Conservation (phyloP, 64 coral and sea anemone species). For the Montipora capricornis region DNA sequence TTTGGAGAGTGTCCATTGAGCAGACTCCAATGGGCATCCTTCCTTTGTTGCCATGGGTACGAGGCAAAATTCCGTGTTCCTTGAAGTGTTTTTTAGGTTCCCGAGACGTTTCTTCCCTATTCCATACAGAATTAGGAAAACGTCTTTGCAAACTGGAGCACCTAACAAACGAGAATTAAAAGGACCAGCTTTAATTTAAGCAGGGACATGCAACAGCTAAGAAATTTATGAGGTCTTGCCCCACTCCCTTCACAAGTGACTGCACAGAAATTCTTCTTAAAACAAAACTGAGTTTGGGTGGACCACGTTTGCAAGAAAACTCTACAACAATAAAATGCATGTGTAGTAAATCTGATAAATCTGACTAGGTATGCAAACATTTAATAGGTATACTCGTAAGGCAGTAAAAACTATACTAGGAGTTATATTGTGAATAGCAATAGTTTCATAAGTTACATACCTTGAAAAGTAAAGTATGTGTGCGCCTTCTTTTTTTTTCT, state of each 20-base stretch:
- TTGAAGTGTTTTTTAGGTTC: slow-evolving; percentile 28
- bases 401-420: too few relatives aligned
- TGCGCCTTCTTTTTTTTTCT: not conserved
- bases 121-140: not conserved
- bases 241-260: too few relatives aligned
- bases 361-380: too few relatives aligned
- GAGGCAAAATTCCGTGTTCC: slow-evolving; percentile 7
- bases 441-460: not conserved
- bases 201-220: not conserved
- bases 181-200: not conserved
- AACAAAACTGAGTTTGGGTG: not conserved
- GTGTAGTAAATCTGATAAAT: too few relatives aligned
- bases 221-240: not conserved
- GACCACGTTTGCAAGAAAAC: too few relatives aligned
- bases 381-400: too few relatives aligned
- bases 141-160: slow-evolving; percentile 28
- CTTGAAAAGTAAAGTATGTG: slow-evolving; percentile 26
- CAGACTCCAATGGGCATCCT: slow-evolving; percentile 13
- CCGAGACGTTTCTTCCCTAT: slow-evolving; percentile 28
- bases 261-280: too few relatives aligned
- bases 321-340: too few relatives aligned
- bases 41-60: slow-evolving; percentile 37
- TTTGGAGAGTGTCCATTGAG: not conserved
- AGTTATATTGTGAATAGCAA: too few relatives aligned
- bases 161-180: slow-evolving; percentile 2